Evolutionary conservation across 1,140 invertebrate species (phyloP).

Genomic region (Maconellicoccus hirsutus): DNA sequence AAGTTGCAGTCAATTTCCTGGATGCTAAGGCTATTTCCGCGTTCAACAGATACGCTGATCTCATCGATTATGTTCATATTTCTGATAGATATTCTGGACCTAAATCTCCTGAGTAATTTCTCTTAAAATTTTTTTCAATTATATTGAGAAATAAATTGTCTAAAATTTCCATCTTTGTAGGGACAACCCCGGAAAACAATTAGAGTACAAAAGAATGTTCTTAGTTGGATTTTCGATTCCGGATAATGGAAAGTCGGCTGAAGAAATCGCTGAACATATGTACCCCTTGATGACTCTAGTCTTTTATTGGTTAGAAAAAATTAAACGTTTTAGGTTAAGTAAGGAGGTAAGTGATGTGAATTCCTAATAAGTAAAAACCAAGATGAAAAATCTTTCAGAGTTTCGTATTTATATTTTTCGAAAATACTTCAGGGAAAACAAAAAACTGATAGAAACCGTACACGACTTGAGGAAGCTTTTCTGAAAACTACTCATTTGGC

Average conservation of each 20-base stretch:
- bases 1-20: slow-evolving; percentile 67
- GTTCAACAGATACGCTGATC: slow-evolving; percentile 70
- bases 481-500: slow-evolving; percentile 86
- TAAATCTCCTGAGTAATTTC: slow-evolving; percentile 67
- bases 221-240: slow-evolving; percentile 59
- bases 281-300: slow-evolving; percentile 73
- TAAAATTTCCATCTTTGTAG: neutral
- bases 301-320: slow-evolving; percentile 84
- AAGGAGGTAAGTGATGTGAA: slow-evolving; percentile 67
- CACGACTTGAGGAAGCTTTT: slow-evolving; percentile 83
- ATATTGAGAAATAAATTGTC: too few species aligned
- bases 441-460: slow-evolving; percentile 87
- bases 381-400: neutral
- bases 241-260: slow-evolving; percentile 46
- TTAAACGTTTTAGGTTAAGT: slow-evolving; percentile 74
- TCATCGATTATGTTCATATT: slow-evolving; percentile 93
- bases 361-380: too few species aligned
- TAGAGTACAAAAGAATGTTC: slow-evolving; percentile 13
- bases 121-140: too few species aligned
- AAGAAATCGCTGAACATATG: slow-evolving; percentile 54
- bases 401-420: neutral
- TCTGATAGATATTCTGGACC: slow-evolving; percentile 89
- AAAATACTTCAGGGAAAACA: slow-evolving; percentile 49
- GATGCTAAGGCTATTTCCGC: slow-evolving; percentile 72
- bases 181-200: neutral